A percentile compares a stretch with the other conserved stretches of the same genome.
Conservation (phyloP, 2,113 vertebrate genomes). For the Copsychus sechellarum region DNA sequence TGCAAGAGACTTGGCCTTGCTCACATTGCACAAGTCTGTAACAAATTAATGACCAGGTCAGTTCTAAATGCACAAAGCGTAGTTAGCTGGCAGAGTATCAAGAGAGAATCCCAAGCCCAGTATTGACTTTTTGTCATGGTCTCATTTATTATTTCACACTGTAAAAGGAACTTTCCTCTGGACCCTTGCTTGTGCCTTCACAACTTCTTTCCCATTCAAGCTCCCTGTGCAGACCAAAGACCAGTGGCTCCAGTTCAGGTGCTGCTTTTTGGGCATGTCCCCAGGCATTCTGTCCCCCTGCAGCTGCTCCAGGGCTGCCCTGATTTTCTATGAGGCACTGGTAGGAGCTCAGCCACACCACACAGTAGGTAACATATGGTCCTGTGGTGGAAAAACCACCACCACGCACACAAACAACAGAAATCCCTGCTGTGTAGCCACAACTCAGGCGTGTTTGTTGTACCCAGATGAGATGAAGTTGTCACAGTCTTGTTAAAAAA, state of each 20-base stretch:
- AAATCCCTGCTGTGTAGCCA: slow-evolving; percentile 1
- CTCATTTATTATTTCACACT: slow-evolving; percentile 17
- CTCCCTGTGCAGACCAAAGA: neutral
- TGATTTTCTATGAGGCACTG: neutral
- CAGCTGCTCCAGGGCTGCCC: neutral
- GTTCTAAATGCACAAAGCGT: neutral
- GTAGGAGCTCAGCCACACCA: neutral
- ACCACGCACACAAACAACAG: neutral
- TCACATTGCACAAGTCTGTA: slow-evolving; percentile 27
- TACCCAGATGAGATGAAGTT: slow-evolving; percentile 44
- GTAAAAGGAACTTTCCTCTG: slow-evolving; percentile 25
- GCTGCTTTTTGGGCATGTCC: neutral
- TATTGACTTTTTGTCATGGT: slow-evolving; percentile 43
- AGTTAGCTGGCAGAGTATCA: slow-evolving; percentile 20
- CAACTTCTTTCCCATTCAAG: neutral
- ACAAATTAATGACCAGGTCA: slow-evolving; percentile 64
- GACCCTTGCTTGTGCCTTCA: neutral
- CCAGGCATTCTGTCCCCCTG: neutral
- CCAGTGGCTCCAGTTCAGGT: neutral
- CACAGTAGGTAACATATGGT: neutral
- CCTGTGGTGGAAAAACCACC: neutral
- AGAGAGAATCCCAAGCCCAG: neutral
- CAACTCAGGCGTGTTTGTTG: slow-evolving; percentile 9
- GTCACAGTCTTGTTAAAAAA: neutral
- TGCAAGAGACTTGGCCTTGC: slow-evolving; percentile 55